Base-by-base conservation (phyloP, 2,797 vertebrate species). In the Enteromius argenteus region DNA sequence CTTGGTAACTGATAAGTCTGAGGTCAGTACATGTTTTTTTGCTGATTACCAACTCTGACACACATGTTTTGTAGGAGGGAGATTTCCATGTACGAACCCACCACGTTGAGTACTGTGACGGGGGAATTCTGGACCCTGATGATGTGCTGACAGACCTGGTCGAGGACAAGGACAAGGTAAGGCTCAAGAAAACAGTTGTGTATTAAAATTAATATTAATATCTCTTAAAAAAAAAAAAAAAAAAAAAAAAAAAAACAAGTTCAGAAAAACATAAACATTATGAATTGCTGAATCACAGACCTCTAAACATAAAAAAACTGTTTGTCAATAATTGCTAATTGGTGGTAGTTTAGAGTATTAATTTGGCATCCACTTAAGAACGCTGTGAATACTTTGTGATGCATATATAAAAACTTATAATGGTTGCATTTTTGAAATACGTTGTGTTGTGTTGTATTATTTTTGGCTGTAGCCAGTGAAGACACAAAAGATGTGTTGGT, bases 161-260 rank as follows among this genome's bases (percentile, higher is more conserved):
- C n/a, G 98, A 99, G 93, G 97, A 99, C 94, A 97, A 96, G 90
- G 98, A 99, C 93, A 99, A 98, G 97, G 98, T 99, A 96, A 92
- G 90, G 39, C 69, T 30, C 11, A 79, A 27, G 14, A 19, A 58
- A 46, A 56, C 67, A 62, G 51, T 39, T 3, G 4, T 42, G 46
- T 44, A 27, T 27, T 27, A 27, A 27, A 27, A 23, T 46, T 32
- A 9, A 27, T 27, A 23, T 46, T 32, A 9, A 27, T 27, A 27
- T 27, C 27, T 27, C 27, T 27, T 27, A 27, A 27, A 27, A 27
- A 27, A 27, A 21, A 35, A 19, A 67, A 37, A 27, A 21, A 35
- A 19, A 67, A 37, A n/a, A 27, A 27, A 27, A 27, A 27, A 27
- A 21, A 35, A 19, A 67, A 37, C 10, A 37, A 79, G 44, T 13